phyloP scores from a whole-genome alignment of 2,888 invertebrate species.

The Gnatocerus cornutus region DNA sequence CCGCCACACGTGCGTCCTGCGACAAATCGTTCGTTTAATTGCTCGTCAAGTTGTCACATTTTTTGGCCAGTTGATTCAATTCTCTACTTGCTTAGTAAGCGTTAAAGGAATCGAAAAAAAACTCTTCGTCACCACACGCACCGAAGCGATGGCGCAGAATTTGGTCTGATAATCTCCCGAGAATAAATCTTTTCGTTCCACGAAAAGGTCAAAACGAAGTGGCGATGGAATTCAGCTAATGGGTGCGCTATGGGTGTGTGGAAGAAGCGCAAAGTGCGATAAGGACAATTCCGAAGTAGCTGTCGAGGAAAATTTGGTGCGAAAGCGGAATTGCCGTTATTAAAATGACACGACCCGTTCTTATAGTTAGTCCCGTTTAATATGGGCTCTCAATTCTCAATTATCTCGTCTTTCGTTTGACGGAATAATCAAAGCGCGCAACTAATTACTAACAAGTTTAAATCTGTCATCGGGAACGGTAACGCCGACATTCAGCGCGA shows the following conservation, averaged over 20 bases:
- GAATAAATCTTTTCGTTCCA: conserved; percentile 33
- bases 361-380: conserved; percentile 34
- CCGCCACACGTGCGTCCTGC: too few species aligned
- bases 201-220: conserved; percentile 34
- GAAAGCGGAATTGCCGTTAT: conserved; percentile 36
- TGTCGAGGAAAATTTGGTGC: conserved; percentile 28
- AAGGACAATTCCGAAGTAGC: conserved; percentile 39
- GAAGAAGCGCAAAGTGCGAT: conserved; percentile 38
- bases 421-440: conserved; percentile 45
- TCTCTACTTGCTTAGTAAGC: not conserved
- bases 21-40: too few species aligned
- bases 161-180: conserved; percentile 30
- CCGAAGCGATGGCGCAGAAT: not conserved
- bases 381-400: conserved; percentile 45
- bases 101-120: not conserved
- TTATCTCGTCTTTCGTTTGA: conserved; percentile 45
- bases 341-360: conserved; percentile 31
- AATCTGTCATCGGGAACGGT: conserved; percentile 38
- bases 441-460: conserved; percentile 46
- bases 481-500: conserved; percentile 24
- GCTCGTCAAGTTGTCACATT: too few species aligned
- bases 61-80: too few species aligned
- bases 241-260: conserved; percentile 32
- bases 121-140: conserved; percentile 3
- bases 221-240: conserved; percentile 39